Percentiles rank a stretch among this genome's conserved stretches.
phyloP scores from a whole-genome alignment of 2,797 vertebrate genomes.

The Strix occidentalis region DNA sequence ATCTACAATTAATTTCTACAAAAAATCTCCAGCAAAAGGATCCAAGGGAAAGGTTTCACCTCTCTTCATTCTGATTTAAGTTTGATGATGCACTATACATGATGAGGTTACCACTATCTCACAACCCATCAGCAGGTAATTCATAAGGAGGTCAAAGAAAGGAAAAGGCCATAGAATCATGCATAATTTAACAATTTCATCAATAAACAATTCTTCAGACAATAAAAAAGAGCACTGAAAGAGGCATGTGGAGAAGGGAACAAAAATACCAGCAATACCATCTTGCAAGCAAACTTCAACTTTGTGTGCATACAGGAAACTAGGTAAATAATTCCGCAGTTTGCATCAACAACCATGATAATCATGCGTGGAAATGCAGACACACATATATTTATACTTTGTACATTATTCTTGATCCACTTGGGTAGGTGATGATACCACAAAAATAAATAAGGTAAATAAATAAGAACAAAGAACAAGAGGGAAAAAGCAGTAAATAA shows the following conservation, averaged over 20 bases:
- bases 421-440: background rate
- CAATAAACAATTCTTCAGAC: conserved; percentile 50
- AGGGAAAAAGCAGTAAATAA: background rate
- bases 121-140: conserved; percentile 26
- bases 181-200: conserved; percentile 48
- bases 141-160: conserved; percentile 44
- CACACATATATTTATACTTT: background rate
- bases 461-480: background rate
- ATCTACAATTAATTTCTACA: background rate
- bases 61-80: conserved; percentile 13
- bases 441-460: background rate
- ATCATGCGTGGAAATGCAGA: background rate
- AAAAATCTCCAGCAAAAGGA: background rate
- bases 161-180: conserved; percentile 37
- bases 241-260: background rate
- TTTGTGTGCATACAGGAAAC: background rate
- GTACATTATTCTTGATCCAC: background rate
- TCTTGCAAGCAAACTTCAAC: background rate
- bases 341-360: background rate
- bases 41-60: background rate
- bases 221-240: conserved; percentile 39
- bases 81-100: conserved; percentile 37
- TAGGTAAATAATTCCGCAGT: background rate
- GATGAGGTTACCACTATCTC: conserved; percentile 21
- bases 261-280: background rate